Evolutionary conservation across 2,797 vertebrate species (phyloP), one percentile per base, ranked within the genome.

Genomic region (Paramormyrops hopkinsi): DNA sequence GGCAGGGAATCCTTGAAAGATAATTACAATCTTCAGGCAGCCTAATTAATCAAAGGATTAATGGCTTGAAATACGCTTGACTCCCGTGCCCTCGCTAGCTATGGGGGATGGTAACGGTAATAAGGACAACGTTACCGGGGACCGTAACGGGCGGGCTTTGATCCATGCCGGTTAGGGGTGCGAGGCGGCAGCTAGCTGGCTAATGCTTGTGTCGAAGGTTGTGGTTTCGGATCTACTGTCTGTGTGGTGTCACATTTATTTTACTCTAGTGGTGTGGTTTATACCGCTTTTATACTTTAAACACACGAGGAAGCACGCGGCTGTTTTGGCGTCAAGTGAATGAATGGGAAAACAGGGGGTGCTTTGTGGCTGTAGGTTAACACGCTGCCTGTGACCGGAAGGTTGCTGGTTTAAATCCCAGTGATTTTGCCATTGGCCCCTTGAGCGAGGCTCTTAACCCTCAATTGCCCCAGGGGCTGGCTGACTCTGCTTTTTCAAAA

Each of bases 31-130:
- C 54, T 91, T 92, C 91, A 89, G 91, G 92, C 91, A 93, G 90
- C 90, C 91, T 92, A 91, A 92, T 90, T 51, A 91, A 92, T 91
- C 91, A 91, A 87, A 91, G 87, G 90, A 92, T 92, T 91, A 92
- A 91, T 91, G 91, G 90, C 91, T 91, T 90, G 90, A 90, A 91
- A 92, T 92, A 88, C 87, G 82, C 90, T 86, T 89, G 86, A 73
- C 65, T 91, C 90, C 89, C 33, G 53, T 88, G 69, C 88, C 87
- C 89, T 90, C 90, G 85, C 50, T 88, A 89, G 91, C 89, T 86
- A 89, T 51, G 89, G 25, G 48, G 73, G 56, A 89, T 79, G 90
- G 90, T 90, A 91, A 90, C 87, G 79, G 85, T 85, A 46, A 91
- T 89, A 89, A 88, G 44, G 79, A 90, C 62, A 59, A 29, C 12